Conservation (phyloP, 2,797 vertebrate species). For the Sebastes hubbsi region DNA sequence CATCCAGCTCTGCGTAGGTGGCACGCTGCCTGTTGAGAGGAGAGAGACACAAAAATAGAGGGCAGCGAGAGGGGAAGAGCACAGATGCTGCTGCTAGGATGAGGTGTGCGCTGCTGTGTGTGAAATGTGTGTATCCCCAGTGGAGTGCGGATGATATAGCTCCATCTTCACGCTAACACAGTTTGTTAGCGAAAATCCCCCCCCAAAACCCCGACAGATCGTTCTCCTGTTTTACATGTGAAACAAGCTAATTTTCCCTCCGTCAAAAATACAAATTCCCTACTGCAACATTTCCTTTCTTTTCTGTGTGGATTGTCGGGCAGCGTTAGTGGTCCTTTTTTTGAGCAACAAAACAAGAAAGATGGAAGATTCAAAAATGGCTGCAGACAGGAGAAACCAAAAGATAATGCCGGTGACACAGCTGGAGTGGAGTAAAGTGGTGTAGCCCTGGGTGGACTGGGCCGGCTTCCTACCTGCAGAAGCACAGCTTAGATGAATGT, state of each 20-base stretch:
- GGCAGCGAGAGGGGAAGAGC: slow-evolving; percentile 57
- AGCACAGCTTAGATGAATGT: slow-evolving; percentile 46
- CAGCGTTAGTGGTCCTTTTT: neutral
- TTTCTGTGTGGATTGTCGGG: neutral
- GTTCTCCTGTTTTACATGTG: slow-evolving; percentile 48
- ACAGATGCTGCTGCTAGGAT: slow-evolving; percentile 55
- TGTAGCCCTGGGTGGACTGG: slow-evolving; percentile 4
- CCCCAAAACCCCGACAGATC: slow-evolving; percentile 28
- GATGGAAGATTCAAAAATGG: slow-evolving; percentile 26
- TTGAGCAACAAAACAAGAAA: slow-evolving; percentile 5
- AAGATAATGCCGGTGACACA: slow-evolving; percentile 12
- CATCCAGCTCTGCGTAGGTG: slow-evolving; percentile 62
- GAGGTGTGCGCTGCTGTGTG: slow-evolving; percentile 49
- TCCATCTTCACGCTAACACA: slow-evolving; percentile 50
- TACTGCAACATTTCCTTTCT: neutral
- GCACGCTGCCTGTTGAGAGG: slow-evolving; percentile 56
- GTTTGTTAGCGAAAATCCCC: slow-evolving; percentile 50
- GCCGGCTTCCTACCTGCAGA: slow-evolving; percentile 18
- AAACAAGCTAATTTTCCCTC: slow-evolving; percentile 36
- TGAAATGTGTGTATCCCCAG: slow-evolving; percentile 54
- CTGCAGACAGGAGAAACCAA: slow-evolving; percentile 21
- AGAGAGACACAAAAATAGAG: slow-evolving; percentile 63
- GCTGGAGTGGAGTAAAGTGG: slow-evolving; percentile 14
- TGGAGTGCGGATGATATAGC: slow-evolving; percentile 49
- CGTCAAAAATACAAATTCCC: slow-evolving; percentile 38